These are phyloP conservation scores for Itoplectis maculator DNA, from an alignment of 2,888 invertebrate species.

Conservation along the genomic window DNA sequence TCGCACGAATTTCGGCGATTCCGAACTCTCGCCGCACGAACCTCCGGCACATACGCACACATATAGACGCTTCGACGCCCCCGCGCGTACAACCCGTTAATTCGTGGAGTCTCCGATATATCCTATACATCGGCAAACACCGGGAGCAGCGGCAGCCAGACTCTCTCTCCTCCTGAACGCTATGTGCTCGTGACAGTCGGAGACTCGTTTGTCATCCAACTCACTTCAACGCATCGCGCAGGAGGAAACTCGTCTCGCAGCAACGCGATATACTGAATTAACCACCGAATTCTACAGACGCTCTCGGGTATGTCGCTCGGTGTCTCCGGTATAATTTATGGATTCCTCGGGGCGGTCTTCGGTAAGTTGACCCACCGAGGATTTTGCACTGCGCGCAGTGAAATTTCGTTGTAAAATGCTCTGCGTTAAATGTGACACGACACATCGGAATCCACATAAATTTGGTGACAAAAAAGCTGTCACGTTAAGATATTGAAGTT, in stretches of 20 bases:
- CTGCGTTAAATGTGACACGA: not conserved
- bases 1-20: constrained; percentile 55
- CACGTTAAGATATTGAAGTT: too few relatives aligned
- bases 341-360: not conserved
- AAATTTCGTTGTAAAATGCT: too few relatives aligned
- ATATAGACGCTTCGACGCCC: not conserved
- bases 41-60: too few relatives aligned
- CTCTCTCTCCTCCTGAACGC: not conserved
- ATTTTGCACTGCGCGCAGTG: not conserved
- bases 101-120: constrained; percentile 7
- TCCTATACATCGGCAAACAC: constrained; percentile 5
- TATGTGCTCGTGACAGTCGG: constrained; percentile 26
- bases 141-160: not conserved
- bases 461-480: too few relatives aligned
- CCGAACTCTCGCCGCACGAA: constrained; percentile 16
- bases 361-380: not conserved
- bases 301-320: not conserved
- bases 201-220: constrained; percentile 54
- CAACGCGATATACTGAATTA: not conserved
- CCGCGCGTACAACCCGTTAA: constrained; percentile 5
- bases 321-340: constrained; percentile 8
- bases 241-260: not conserved
- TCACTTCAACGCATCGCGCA: constrained; percentile 11
- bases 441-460: too few relatives aligned
- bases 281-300: constrained; percentile 3